phyloP scores from a whole-genome alignment of 2,797 vertebrate species.

The Ispidina lecontei region DNA sequence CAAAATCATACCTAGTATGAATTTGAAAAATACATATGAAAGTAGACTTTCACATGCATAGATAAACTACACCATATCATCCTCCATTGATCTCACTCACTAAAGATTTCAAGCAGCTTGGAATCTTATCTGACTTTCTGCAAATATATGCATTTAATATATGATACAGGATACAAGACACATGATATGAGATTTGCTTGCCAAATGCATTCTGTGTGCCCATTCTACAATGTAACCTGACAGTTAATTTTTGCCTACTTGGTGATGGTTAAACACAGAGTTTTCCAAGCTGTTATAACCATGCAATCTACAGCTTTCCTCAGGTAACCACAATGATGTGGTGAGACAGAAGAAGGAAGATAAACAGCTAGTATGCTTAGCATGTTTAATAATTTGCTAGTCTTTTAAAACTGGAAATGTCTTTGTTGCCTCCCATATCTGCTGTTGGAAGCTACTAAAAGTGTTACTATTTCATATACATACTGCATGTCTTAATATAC shows the following conservation, averaged over 20 bases:
- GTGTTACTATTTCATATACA: background rate
- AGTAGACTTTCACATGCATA: background rate
- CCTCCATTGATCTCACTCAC: background rate
- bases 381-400: background rate
- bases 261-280: background rate
- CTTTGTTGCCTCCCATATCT: background rate
- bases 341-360: background rate
- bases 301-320: background rate
- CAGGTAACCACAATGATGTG: background rate
- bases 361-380: background rate
- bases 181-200: slow-evolving; percentile 47
- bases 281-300: background rate
- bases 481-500: background rate
- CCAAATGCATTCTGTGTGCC: background rate
- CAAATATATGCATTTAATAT: slow-evolving; percentile 18
- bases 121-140: slow-evolving; percentile 32
- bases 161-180: background rate
- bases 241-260: slow-evolving; percentile 1
- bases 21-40: too few relatives aligned
- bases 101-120: background rate
- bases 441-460: background rate
- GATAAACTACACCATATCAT: background rate
- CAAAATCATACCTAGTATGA: too few relatives aligned
- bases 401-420: background rate
- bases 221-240: slow-evolving; percentile 15